phyloP scores from a whole-genome alignment of 2,113 vertebrate genomes.

The Struthio camelus region DNA sequence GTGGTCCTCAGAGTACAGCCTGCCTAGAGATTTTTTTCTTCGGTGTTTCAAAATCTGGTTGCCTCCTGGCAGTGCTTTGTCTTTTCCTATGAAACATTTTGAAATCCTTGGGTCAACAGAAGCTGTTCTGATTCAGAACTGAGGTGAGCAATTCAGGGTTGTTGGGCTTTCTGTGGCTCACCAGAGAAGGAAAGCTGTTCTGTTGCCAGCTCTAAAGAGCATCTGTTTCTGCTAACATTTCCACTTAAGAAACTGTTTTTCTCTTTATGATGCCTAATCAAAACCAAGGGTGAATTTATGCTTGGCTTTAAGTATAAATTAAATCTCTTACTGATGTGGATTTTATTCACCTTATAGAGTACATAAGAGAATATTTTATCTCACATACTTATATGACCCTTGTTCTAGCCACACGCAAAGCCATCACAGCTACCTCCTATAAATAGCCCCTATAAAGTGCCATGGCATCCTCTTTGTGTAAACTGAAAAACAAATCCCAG shows the following conservation, averaged over 20 bases:
- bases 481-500: neutral
- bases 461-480: neutral
- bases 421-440: neutral
- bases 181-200: neutral
- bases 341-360: neutral
- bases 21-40: neutral
- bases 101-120: neutral
- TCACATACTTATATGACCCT: neutral
- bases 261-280: neutral
- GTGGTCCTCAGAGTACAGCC: neutral
- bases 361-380: neutral
- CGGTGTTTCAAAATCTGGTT: neutral
- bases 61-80: neutral
- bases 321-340: neutral
- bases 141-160: neutral
- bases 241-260: neutral
- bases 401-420: neutral
- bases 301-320: neutral
- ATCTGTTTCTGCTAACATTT: neutral
- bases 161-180: neutral
- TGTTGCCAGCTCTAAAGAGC: neutral
- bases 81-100: neutral
- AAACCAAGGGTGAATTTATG: neutral
- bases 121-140: neutral
- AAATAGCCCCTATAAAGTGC: neutral